phyloP scores from a whole-genome alignment of 2,797 vertebrate genomes.

The Kryptopterus vitreolus region DNA sequence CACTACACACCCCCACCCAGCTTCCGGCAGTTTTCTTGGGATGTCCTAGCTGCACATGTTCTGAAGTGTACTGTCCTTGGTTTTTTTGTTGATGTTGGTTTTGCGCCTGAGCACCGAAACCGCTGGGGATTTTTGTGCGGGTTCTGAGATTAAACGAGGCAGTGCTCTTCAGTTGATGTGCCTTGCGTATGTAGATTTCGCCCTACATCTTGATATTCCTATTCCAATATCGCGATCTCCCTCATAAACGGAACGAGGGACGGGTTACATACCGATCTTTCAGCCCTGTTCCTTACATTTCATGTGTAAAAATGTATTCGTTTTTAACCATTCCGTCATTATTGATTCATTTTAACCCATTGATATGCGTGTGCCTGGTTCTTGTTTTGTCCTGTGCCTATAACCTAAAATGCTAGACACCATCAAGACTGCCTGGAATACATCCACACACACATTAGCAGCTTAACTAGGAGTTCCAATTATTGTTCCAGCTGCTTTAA shows the following conservation, averaged over 20 bases:
- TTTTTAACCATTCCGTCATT: background rate
- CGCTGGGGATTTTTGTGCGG: background rate
- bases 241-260: background rate
- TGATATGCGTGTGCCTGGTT: background rate
- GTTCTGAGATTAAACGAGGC: background rate
- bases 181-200: background rate
- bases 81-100: background rate
- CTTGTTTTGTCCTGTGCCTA: background rate
- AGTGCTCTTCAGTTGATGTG: background rate
- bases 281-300: background rate
- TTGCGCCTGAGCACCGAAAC: background rate
- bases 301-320: too few species aligned
- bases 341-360: background rate
- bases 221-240: background rate
- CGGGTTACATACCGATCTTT: background rate
- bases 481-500: background rate
- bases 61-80: conserved; percentile 12
- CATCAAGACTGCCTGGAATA: background rate
- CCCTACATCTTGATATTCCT: background rate
- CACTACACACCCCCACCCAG: conserved; percentile 3
- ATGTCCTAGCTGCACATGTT: conserved; percentile 12
- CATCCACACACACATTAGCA: background rate
- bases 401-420: conserved; percentile 6
- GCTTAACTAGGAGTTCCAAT: background rate
- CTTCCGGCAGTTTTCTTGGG: background rate